Base-by-base conservation (phyloP, 2,797 vertebrate genomes). In the Caiman crocodilus region DNA sequence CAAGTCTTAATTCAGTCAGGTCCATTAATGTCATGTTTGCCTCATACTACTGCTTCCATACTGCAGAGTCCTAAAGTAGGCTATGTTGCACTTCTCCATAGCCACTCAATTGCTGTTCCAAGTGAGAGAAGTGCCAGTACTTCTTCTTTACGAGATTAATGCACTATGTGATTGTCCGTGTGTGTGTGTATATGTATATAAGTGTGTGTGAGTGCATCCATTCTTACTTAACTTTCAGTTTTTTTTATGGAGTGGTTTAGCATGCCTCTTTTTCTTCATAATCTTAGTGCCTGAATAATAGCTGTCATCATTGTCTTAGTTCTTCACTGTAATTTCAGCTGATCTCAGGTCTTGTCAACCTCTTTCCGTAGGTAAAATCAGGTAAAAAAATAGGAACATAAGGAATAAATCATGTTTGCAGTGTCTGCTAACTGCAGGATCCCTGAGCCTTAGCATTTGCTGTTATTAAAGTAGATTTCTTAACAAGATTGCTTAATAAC, bases 311-410 rank as follows among this genome's bases (percentile, higher is more conserved):
- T 82, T 90, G 85, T 32, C 23, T 9, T 28, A 35, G 1, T 0
- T 82, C 76, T 79, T 88, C 78, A 79, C 55, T 79, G 75, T 82
- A 85, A 83, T 92, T 92, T 71, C 58, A 50, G 55, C 79, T 90
- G 82, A 76, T 76, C 26, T 20, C 9, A n/a, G 76, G 26, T 57
- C 59, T 76, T 73, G 58, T 17, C 69, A 85, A 55, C 73, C 30
- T 67, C 30, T 82, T 80, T 67, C 71, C 87, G 82, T 65, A 59
- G 79, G 84, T 67, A 59, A 82, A 85, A 79, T 74, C 89, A 90
- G 75, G 87, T 87, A 77, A 73, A 64, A 64, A 73, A 85, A 79
- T 59, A 63, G 82, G 87, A 77, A 20, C 42, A 7, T 18, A 86
- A 78, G 26, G 50, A 88, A 75, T 86, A 86, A 64, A 85, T 76